Evolutionary conservation across 2,113 vertebrate species (phyloP), one percentile per base, ranked within the genome.

Genomic region (Anser brachyrhynchus): DNA sequence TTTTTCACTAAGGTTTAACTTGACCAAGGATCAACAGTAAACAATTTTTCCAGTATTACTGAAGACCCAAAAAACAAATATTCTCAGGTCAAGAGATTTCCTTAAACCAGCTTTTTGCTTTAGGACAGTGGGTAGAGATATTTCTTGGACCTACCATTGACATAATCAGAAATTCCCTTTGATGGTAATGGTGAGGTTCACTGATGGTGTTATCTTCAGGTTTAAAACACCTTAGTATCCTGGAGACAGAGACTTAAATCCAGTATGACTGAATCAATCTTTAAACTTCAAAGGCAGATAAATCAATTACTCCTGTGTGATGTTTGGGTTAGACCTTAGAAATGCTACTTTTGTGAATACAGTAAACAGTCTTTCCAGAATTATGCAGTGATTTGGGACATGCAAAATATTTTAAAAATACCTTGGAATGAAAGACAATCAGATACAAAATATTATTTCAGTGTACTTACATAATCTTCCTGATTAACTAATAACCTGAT

Each of bases 201-300:
- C 12, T 86, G 46, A 84, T 59, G 37, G 28, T 22, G 25, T 67
- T 92, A 51, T 75, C 22, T 77, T 89, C 52, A 81, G 59, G 12
- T 58, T 62, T 55, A 31, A 80, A 85, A 71, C 14, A 80, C 16
- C 2, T 16, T 67, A 70, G 33, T 19, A n/a, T 70, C 41, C n/a
- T 93, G 28, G 28, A 86, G 51, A 62, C 51, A 31, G 9, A 90
- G 59, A 17, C 55, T 77, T 64, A 58, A 92, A 87, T 71, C 69
- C 69, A 39, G 69, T 61, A 89, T 39, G 70, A 72, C 57, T 72
- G 28, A 84, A 91, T 94, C 87, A 91, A 84, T 92, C 28, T 89
- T 71, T 91, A 89, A 35, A 61, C 29, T 95, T 94, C 89, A 96
- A 93, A 97, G 70, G 10, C 39, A 67, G 46, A 75, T 78, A 87